Evolutionary conservation across 2,113 vertebrate species (phyloP).

Genomic region (Galbula dea): DNA sequence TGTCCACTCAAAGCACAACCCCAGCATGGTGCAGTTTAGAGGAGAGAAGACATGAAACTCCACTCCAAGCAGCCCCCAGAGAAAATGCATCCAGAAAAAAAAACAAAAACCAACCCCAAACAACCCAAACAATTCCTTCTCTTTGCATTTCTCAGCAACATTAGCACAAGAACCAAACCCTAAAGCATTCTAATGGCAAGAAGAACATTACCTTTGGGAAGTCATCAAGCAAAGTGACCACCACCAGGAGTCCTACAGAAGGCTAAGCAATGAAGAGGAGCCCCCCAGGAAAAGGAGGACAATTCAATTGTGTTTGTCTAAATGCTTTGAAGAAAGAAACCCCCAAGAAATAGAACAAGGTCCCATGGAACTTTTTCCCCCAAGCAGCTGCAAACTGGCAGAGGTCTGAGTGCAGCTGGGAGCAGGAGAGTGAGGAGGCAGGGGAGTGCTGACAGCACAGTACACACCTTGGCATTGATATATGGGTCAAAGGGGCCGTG

Average conservation of each 20-base stretch:
- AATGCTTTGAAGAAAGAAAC: conserved; percentile 49
- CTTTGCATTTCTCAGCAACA: conserved; percentile 38
- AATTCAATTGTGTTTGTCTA: conserved; percentile 51
- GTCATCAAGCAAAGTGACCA: conserved; percentile 59
- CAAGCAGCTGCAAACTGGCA: conserved; percentile 51
- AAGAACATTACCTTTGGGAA: conserved; percentile 41
- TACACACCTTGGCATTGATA: conserved; percentile 99
- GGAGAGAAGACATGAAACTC: conserved; percentile 14
- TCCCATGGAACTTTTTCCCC: too few species aligned
- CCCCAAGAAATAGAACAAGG: conserved; percentile 40
- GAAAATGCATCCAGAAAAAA: conserved; percentile 7
- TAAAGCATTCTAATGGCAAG: not conserved
- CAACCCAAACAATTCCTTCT: not conserved
- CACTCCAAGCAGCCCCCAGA: conserved; percentile 47
- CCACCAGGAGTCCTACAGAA: conserved; percentile 40
- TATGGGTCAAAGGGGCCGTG: conserved; percentile 99
- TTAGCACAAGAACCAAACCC: conserved; percentile 45
- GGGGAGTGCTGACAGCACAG: conserved; percentile 74
- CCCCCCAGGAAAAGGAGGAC: conserved; percentile 47
- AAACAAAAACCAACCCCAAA: not conserved
- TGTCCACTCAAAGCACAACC: not conserved
- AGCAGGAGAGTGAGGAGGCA: conserved; percentile 59
- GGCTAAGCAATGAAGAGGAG: conserved; percentile 55
- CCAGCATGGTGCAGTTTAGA: not conserved
- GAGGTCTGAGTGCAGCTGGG: conserved; percentile 19